Evolutionary conservation across 2,113 vertebrate species (phyloP), one percentile per base, ranked within the genome.

Genomic region (Podiceps cristatus): DNA sequence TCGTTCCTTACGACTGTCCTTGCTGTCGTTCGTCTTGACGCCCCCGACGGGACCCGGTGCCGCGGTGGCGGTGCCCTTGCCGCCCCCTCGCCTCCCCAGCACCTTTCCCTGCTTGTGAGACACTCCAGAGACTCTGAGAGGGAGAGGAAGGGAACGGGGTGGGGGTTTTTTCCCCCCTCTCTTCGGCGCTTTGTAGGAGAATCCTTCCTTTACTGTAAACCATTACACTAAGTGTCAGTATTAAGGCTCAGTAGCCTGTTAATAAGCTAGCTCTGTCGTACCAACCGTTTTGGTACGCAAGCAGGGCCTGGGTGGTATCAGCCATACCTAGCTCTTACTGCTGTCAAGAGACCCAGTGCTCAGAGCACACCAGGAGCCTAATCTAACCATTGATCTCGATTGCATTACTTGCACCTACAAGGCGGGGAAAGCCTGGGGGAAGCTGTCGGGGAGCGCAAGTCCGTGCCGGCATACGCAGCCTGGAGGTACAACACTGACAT

Each of bases 161-260:
- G 63, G 84, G 44, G 18, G 33, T 15, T 14, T 2, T 9, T 4
- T 20, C 19, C 5, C 35, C 25, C 23, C 68, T 50, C 25, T 49
- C 74, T 88, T 69, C 2, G 52, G 90, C 72, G 82, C 58, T 95
- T 88, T 76, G 76, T 78, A 97, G 85, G 87, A 95, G 97, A 90
- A 45, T 63, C 93, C 90, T 95, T 90, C 80, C 86, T 95, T 89
- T 67, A 78, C 96, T 96, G 91, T 94, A 86, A 94, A 63, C 94
- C 95, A 79, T 94, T 88, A 93, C 96, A 96, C 97, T 97, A 97
- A 98, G 96, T 95, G 97, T 98, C 98, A 99, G 98, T 99, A 99
- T 99, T 99, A 98, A 98, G 98, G 98, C 98, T 96, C 93, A 90
- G 95, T 60, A 96, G 98, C 98, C 98, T 98, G 95, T 96, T n/a